Evolutionary conservation across 2,888 invertebrate genomes (phyloP).

Genomic region (Drosophila mayaguana): DNA sequence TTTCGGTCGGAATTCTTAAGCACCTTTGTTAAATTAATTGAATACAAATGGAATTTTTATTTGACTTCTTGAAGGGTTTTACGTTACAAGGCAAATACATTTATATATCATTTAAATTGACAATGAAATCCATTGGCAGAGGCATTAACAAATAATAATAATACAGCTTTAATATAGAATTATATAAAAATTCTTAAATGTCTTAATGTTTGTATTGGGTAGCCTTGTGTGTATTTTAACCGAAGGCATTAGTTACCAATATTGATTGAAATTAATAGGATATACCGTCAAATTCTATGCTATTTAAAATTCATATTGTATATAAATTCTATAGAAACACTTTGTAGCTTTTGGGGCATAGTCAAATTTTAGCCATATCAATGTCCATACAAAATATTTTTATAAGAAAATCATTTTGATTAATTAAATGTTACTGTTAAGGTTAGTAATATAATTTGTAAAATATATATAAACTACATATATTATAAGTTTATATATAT

Average conservation of each 20-base stretch:
- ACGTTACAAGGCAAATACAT: background rate
- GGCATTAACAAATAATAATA: background rate
- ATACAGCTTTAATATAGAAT: background rate
- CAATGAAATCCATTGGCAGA: background rate
- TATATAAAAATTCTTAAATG: background rate
- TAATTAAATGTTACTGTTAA: too few species aligned
- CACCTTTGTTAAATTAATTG: slow-evolving; percentile 9
- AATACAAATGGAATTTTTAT: slow-evolving; percentile 11
- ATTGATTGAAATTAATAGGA: background rate
- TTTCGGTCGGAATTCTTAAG: slow-evolving; percentile 13
- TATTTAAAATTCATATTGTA: background rate
- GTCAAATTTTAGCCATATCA: background rate
- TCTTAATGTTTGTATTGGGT: too few species aligned
- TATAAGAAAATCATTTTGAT: background rate
- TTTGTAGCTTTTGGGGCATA: too few species aligned
- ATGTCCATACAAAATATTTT: background rate
- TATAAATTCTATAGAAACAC: background rate
- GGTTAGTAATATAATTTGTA: too few species aligned
- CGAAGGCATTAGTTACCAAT: background rate
- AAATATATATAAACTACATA: too few species aligned
- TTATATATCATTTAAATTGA: background rate
- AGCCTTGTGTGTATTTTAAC: too few species aligned
- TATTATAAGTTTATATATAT: background rate
- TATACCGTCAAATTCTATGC: too few species aligned
- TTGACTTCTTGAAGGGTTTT: slow-evolving; percentile 1